Conservation (phyloP, 2,888 invertebrate species). For the Artemia sinica region DNA sequence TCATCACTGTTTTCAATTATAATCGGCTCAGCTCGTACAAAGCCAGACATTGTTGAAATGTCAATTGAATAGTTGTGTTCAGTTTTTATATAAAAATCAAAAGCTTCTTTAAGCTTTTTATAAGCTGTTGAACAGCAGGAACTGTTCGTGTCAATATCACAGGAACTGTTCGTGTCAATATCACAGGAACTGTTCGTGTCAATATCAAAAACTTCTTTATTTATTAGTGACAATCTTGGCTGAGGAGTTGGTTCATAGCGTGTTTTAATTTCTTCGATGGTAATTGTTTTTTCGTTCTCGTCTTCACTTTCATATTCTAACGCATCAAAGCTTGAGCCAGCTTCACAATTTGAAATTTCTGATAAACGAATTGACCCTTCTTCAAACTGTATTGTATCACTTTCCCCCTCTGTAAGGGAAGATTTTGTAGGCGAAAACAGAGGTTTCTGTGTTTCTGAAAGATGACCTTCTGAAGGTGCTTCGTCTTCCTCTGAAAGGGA, state of each 20-base stretch:
- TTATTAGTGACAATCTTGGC: conserved; percentile 7
- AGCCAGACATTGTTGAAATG: background rate
- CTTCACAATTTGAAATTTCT: conserved; percentile 11
- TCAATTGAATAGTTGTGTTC: conserved; percentile 6
- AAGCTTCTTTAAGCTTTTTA: conserved; percentile 9
- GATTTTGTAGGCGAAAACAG: background rate
- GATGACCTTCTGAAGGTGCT: background rate
- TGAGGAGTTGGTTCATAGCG: background rate
- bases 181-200: background rate
- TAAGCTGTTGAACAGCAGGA: background rate
- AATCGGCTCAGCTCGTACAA: conserved; percentile 2
- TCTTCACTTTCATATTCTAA: background rate
- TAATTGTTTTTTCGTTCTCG: conserved; percentile 5
- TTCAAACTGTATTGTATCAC: background rate
- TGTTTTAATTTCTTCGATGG: background rate
- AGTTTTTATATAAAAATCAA: background rate
- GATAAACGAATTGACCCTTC: conserved; percentile 8
- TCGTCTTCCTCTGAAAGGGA: background rate
- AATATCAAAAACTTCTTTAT: background rate
- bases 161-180: no score
- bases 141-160: background rate
- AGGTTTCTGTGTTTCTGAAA: conserved; percentile 6
- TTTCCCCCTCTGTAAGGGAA: background rate
- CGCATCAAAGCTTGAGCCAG: background rate
- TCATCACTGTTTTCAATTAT: conserved; percentile 4